Percentiles rank a stretch among this genome's conserved stretches.
Conservation (phyloP, 2,113 vertebrate species). For the Xyliphius kryptos region DNA sequence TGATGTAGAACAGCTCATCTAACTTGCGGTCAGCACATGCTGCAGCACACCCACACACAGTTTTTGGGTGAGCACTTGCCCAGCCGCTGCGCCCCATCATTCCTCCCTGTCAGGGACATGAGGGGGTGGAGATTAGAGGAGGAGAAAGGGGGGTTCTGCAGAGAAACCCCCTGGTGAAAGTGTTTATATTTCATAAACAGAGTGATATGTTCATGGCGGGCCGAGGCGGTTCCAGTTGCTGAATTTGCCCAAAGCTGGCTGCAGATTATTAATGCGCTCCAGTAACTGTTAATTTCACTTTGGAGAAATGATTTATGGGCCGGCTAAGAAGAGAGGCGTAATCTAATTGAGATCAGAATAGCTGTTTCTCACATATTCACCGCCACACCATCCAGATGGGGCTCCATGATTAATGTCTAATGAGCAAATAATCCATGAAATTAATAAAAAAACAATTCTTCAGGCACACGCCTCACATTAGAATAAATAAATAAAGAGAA, state of each 20-base stretch:
- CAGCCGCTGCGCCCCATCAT: conserved; percentile 77
- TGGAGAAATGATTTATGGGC: conserved; percentile 97
- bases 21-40: conserved; percentile 66
- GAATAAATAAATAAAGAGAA: conserved; percentile 59
- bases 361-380: conserved; percentile 83
- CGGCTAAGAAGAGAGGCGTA: conserved; percentile 88
- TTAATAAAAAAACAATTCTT: conserved; percentile 89
- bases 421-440: conserved; percentile 97
- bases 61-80: conserved; percentile 77
- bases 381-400: conserved; percentile 66
- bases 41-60: conserved; percentile 73
- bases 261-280: conserved; percentile 98
- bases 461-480: conserved; percentile 73
- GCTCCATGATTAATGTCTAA: conserved; percentile 95
- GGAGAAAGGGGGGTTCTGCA: conserved; percentile 46
- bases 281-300: conserved; percentile 99
- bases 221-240: conserved; percentile 86
- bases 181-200: conserved; percentile 96
- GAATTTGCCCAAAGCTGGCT: conserved; percentile 86
- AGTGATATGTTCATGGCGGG: conserved; percentile 86
- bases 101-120: conserved; percentile 72
- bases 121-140: conserved; percentile 10
- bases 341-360: conserved; percentile 99
- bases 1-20: conserved; percentile 38
- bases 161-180: conserved; percentile 78